Base-by-base conservation (phyloP, 2,113 vertebrate genomes). In the Rhabdomys dilectus region DNA sequence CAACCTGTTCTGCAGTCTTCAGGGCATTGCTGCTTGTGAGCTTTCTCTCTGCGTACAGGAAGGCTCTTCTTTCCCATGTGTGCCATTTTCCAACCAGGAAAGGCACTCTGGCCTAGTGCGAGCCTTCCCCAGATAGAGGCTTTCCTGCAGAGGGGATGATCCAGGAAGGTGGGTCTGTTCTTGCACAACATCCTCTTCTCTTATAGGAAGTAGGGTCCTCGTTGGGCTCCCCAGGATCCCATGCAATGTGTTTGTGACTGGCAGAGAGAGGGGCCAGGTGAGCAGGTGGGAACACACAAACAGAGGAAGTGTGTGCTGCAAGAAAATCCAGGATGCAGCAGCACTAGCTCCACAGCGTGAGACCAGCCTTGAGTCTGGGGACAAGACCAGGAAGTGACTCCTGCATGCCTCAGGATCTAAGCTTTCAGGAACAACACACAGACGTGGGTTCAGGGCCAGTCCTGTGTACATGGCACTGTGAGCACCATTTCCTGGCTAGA, bases 241-340 rank as follows among this genome's bases (percentile, higher is more conserved):
- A 64, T 11, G 84, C 17, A 9, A 34, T 11, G 36, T 56, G 51
- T 76, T 64, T 92, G 70, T 81, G 21, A 22, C 36, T 62, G 60
- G 39, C 17, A 3, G 93, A n/a, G 34, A 90, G 39, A 88, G 34
- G 53, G 82, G 19, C 51, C 22, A 91, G 31, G 48, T 9, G 29
- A 70, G 53, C 97, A 96, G 80, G 95, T 96, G 92, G 77, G 22
- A 90, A 62, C 31, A 39, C 86, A 96, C 94, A 92, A 96, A 97
- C 66, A 92, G 64, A 96, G 96, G 96, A 96, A 96, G 78, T 36
- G 60, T 1, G 8, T 10, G 56, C 48, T 29, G 42, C 89, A 58
- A 78, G 19, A 45, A 62, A 56, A 4, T 1, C 31, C 53, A 68
- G 88, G 80, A 73, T 39, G n/a, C 4, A 2, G 34, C 3, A 2